Evolutionary conservation across 1,140 invertebrate species (phyloP).

Genomic region (Drosophila punjabiensis): DNA sequence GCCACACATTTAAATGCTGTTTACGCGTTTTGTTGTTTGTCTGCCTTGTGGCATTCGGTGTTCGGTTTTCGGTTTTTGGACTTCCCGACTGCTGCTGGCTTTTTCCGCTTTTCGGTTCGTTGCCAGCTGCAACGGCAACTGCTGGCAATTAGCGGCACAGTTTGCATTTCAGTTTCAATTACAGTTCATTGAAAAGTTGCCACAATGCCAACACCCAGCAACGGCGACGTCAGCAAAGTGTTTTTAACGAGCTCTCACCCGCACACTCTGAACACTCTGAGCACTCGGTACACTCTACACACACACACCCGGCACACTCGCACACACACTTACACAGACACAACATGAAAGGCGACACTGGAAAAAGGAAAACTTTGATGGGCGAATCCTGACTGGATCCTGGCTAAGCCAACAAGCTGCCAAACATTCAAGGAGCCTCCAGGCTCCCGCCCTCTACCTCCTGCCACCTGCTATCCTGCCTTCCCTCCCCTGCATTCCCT

Average conservation of each 20-base stretch:
- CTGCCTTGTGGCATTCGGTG: slow-evolving; percentile 35
- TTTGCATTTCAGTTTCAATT: slow-evolving; percentile 78
- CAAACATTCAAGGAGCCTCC: slow-evolving; percentile 50
- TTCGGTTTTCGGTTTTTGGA: slow-evolving; percentile 18
- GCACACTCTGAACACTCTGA: slow-evolving; percentile 21
- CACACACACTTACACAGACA: slow-evolving; percentile 25
- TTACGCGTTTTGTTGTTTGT: slow-evolving; percentile 47
- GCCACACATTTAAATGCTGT: slow-evolving; percentile 72
- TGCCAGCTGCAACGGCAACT: slow-evolving; percentile 36
- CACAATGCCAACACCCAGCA: slow-evolving; percentile 70
- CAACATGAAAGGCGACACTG: slow-evolving; percentile 53
- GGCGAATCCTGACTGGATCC: slow-evolving; percentile 38
- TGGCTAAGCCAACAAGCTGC: slow-evolving; percentile 76
- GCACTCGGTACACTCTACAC: too few species aligned
- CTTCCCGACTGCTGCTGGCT: slow-evolving; percentile 13
- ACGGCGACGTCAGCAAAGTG: slow-evolving; percentile 73
- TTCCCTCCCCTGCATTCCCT: not conserved
- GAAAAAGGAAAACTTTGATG: slow-evolving; percentile 66
- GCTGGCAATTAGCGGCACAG: slow-evolving; percentile 76
- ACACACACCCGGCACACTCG: not conserved
- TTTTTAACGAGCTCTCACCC: slow-evolving; percentile 75
- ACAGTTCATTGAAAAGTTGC: slow-evolving; percentile 80
- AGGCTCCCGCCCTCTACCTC: not conserved
- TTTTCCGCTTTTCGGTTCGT: slow-evolving; percentile 20
- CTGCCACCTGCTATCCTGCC: slow-evolving; percentile 9